phyloP scores from a whole-genome alignment of 2,113 vertebrate genomes.

The Numenius arquata region DNA sequence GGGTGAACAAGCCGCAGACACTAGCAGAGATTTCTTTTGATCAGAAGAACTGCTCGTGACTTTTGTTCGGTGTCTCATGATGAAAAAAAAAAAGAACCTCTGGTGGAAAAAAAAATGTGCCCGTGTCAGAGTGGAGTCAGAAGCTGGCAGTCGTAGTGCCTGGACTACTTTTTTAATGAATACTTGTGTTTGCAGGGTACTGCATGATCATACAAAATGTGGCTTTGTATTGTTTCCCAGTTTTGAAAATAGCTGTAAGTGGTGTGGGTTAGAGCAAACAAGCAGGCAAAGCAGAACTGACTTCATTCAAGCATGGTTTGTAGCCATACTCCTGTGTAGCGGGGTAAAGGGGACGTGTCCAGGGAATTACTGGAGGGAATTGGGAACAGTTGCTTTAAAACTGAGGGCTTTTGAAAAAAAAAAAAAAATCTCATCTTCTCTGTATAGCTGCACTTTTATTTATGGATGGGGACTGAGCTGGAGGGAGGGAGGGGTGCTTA shows the following conservation, averaged over 20 bases:
- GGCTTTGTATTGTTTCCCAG: conserved; percentile 3
- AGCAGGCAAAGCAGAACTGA: background rate
- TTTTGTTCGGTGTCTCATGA: background rate
- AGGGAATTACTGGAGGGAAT: background rate
- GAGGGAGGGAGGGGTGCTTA: background rate
- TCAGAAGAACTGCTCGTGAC: conserved; percentile 46
- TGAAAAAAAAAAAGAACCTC: conserved; percentile 10
- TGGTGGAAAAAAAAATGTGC: background rate
- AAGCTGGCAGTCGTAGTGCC: background rate
- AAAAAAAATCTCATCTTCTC: background rate
- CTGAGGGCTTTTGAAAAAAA: background rate
- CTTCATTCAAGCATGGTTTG: background rate
- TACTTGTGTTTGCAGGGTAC: conserved; percentile 17
- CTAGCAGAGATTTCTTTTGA: conserved; percentile 25
- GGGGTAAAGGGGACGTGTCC: background rate
- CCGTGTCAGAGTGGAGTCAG: conserved; percentile 11
- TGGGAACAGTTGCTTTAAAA: conserved; percentile 15
- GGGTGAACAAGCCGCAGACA: conserved; percentile 17
- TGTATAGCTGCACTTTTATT: background rate
- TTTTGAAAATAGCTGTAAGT: background rate
- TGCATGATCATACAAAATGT: background rate
- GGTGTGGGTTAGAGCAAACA: background rate
- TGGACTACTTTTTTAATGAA: conserved; percentile 9
- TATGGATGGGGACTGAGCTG: background rate
- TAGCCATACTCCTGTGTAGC: background rate